These are phyloP conservation scores for Romanogobio albipinnatus DNA, from an alignment of 2,113 vertebrate species.

Conservation along the genomic window DNA sequence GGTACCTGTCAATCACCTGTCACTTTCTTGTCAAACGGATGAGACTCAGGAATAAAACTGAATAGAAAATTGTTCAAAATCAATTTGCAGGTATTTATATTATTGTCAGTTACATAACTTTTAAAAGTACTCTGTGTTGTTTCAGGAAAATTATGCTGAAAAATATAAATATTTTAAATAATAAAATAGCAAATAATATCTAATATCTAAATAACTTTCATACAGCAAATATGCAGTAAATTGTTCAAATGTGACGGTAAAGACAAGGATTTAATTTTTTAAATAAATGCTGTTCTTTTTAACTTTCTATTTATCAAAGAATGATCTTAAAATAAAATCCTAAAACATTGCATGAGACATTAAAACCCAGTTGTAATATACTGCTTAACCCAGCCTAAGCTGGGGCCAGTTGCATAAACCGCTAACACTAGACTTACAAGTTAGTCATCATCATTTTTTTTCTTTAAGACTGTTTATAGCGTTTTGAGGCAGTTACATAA, in stretches of 20 bases:
- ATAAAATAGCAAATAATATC: background rate
- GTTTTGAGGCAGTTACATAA: too few species aligned
- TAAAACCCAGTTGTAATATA: background rate
- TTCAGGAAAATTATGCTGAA: background rate
- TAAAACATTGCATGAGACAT: background rate
- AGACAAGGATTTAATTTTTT: too few species aligned
- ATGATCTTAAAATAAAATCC: background rate
- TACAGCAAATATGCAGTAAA: too few species aligned
- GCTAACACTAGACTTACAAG: too few species aligned
- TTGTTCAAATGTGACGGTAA: too few species aligned
- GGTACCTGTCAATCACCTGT: slow-evolving; percentile 6
- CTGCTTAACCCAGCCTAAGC: background rate
- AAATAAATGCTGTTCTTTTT: too few species aligned
- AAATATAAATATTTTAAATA: background rate
- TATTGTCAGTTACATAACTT: background rate
- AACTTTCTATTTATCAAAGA: too few species aligned
- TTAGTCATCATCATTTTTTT: too few species aligned
- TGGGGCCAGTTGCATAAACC: background rate
- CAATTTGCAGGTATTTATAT: background rate
- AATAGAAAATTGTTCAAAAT: background rate
- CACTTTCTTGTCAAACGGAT: background rate
- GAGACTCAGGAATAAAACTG: background rate
- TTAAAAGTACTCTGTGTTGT: background rate
- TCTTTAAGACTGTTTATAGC: too few species aligned
- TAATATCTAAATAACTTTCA: background rate